Evolutionary conservation across 2,888 invertebrate species (phyloP).

Genomic region (Tipula confusa): DNA sequence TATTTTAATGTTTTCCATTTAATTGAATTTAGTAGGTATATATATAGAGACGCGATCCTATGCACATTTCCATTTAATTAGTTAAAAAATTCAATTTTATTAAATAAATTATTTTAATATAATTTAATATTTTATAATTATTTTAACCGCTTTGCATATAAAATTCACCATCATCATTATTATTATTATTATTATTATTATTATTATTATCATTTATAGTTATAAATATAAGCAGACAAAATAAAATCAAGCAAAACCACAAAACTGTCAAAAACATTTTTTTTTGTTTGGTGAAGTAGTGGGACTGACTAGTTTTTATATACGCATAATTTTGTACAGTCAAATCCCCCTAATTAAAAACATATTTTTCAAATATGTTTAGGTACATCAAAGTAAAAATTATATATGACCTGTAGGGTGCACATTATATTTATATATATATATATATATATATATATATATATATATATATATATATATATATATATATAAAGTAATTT

Average conservation of each 20-base stretch:
- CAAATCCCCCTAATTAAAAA: background rate
- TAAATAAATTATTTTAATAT: conserved; percentile 7
- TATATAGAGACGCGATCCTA: background rate
- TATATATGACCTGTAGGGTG: conserved; percentile 7
- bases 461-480: too few relatives aligned
- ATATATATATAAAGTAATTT: background rate
- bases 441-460: too few relatives aligned
- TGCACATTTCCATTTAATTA: background rate
- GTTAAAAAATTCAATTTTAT: background rate
- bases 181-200: too few relatives aligned
- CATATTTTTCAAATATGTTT: background rate
- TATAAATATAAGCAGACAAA: background rate
- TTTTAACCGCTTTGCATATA: conserved; percentile 16
- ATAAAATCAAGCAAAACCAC: conserved; percentile 25
- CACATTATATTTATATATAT: too few relatives aligned
- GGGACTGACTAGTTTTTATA: background rate
- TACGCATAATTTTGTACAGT: background rate
- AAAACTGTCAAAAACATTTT: conserved; percentile 1
- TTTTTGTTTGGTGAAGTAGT: background rate
- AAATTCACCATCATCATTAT: conserved; percentile 20
- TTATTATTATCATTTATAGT: conserved; percentile 12
- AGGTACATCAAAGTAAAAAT: background rate
- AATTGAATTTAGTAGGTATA: background rate
- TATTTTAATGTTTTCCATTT: background rate
- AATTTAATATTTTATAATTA: conserved; percentile 12